phyloP scores from a whole-genome alignment of 2,888 invertebrate genomes.

The Tortricodes alternella region DNA sequence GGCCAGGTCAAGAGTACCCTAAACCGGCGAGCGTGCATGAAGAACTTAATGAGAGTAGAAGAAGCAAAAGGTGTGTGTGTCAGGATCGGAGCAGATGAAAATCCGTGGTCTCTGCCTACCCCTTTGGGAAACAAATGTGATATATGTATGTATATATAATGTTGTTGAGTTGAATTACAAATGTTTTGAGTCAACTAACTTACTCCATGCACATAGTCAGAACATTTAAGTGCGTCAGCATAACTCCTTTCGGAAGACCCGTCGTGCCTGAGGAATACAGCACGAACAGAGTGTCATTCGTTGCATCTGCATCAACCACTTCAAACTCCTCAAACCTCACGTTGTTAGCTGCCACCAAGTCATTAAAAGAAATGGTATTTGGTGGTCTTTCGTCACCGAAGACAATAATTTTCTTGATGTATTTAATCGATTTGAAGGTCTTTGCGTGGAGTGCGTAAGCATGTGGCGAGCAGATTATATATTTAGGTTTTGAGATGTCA shows the following conservation, averaged over 20 bases:
- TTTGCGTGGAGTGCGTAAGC: constrained; percentile 49
- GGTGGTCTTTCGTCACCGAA: constrained; percentile 47
- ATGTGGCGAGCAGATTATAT: constrained; percentile 55
- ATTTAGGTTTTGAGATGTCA: constrained; percentile 59
- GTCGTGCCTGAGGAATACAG: constrained; percentile 72
- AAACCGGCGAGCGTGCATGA: too few species aligned
- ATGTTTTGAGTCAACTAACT: too few species aligned
- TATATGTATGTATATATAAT: too few species aligned
- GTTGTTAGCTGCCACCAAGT: constrained; percentile 44
- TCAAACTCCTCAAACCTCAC: constrained; percentile 52
- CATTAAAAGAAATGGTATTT: constrained; percentile 47
- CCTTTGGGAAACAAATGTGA: too few species aligned
- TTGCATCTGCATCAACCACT: constrained; percentile 51
- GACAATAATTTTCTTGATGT: constrained; percentile 51
- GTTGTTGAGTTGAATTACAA: too few species aligned
- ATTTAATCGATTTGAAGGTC: constrained; percentile 40
- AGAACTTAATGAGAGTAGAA: too few species aligned
- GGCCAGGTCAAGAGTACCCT: too few species aligned
- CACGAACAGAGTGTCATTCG: constrained; percentile 52
- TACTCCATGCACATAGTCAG: constrained; percentile 47
- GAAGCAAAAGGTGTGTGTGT: too few species aligned
- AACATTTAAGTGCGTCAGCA: constrained; percentile 60
- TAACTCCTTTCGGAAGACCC: constrained; percentile 68
- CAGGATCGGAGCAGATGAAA: too few species aligned
- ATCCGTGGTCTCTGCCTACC: too few species aligned